Evolutionary conservation across 2,797 vertebrate genomes (phyloP), one percentile per base, ranked within the genome.

Genomic region (Karalla daura): DNA sequence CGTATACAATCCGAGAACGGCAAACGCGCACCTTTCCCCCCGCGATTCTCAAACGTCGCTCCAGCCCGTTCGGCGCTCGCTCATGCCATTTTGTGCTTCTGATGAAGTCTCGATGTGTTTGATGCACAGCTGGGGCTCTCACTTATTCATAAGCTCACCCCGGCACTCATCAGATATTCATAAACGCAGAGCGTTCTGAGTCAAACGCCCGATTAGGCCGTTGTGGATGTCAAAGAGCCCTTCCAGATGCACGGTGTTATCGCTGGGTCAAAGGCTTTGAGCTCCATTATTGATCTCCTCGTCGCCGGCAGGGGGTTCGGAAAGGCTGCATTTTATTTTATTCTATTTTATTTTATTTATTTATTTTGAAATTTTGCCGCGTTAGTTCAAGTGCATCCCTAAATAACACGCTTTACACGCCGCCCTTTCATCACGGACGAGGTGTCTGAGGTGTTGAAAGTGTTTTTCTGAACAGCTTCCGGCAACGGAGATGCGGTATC

Each of bases 121-220:
- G 60, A 80, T 60, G 79, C 81, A 80, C 86, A 86, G 87, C 83
- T 86, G 88, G 76, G 51, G 24, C 74, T 39, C 69, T 88, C 83
- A 85, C 74, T 89, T 90, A 91, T 91, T 92, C 85, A 91, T 88
- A 72, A 82, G 77, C 74, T 72, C 76, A 86, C 82, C 68, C 76
- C 20, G 10, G 18, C 1, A 33, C 68, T 86, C 84, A 91, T 89
- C 70, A 81, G 60, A 87, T 90, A 90, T 89, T 90, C 81, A 87
- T 86, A 88, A 85, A 87, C 59, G 32, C 53, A 27, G 76, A 80
- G 81, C 61, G 70, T 88, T 87, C 74, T 72, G 76, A 90, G 84
- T 86, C 84, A 86, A 88, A 83, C 80, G 62, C 63, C 63, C 74
- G 71, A 90, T 91, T 84, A 84, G 65, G 62, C 59, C 18, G 27